Base-by-base conservation (phyloP, 2,888 invertebrate species). In the Piscicola geometra region DNA sequence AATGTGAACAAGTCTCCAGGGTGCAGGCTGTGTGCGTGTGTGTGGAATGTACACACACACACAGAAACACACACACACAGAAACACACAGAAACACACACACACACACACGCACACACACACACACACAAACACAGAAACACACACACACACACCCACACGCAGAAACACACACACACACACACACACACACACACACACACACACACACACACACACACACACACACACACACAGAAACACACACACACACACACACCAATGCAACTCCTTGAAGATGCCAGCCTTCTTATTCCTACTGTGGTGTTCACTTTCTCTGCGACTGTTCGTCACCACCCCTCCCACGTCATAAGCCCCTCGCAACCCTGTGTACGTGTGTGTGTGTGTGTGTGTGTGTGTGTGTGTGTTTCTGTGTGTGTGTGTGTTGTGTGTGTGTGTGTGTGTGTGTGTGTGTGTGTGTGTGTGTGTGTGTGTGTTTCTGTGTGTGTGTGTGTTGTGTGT, bases 1-100 rank as follows among this genome's bases (percentile, higher is more conserved):
- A 92, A 96, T 0, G 95, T 93, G 85, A 92, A 92, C 78, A 97
- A 87, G 86, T 97, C 97, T 78, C 94, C 95, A 41, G 96, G 96
- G 86, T 95, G 93, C 79, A 97, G 81, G 81, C 87, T 87, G 82
- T 64, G 30, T 28, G 30, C 9, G 3, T 3, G 64, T 5, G 3
- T 3, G 64, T 12, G 3, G 64, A 21, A 64, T 28, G 30, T 9
- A 64, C n/a, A 21, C 9, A 64, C 15, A 69, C 21, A 69, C 21
- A 69, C 35, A 69, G 5, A 69, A 12, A 69, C 35, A 69, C 30
- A 69, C 35, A 56, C 60, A 3, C 64, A 3, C 64, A 64, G 21
- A 64, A 64, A 50, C 15, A 56, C 21, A 15, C 18, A 68, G 2
- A 30, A 25, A 30, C 18, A 1, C 3, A 0, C 32, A n/a, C n/a